Base-by-base conservation (phyloP, 2,888 invertebrate species). In the Charanyca ferruginea region DNA sequence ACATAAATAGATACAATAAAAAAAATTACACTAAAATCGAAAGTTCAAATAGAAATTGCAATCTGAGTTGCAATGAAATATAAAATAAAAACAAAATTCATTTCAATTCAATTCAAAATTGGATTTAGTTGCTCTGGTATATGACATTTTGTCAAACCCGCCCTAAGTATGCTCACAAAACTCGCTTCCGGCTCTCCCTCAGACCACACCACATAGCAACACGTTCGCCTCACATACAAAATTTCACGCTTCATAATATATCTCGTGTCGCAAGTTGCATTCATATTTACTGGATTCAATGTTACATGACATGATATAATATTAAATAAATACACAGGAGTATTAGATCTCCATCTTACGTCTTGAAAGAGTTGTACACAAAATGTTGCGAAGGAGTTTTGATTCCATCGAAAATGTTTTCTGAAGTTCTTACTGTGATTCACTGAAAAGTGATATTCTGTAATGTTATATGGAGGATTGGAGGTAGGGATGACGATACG, bases 271-370 rank as follows among this genome's bases (percentile, higher is more conserved):
- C 18, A n/a, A 41, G 45, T n/a, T 42, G 13, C 47, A 23, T 3
- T 68, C 51, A 25, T 55, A 45, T 51, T 44, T 45, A 70, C 63
- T 47, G 52, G 18, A 55, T 64, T 22, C 45, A 57, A 52, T 35
- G 35, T 47, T 55, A 32, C 3, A 28, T 9, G 0, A 55, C 6
- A 22, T 20, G 3, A 18, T 22, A 22, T 42, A 42, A 16, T 48
- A 35, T 11, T 7, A n/a, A n/a, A n/a, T 13, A 41, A 35, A 59
- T 59, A 52, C 18, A 52, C 35, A 20, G 11, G 18, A 38, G 25
- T 41, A 32, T 20, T 3, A 38, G 13, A 57, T 57, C 55, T 49
- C 48, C 32, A 9, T 11, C 32, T 8, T 2, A 22, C 20, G 23
- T 41, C 20, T 20, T 48, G 5, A 42, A n/a, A 48, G 54, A 23